phyloP scores from a whole-genome alignment of 1,140 invertebrate species.

The Apolygus lucorum region DNA sequence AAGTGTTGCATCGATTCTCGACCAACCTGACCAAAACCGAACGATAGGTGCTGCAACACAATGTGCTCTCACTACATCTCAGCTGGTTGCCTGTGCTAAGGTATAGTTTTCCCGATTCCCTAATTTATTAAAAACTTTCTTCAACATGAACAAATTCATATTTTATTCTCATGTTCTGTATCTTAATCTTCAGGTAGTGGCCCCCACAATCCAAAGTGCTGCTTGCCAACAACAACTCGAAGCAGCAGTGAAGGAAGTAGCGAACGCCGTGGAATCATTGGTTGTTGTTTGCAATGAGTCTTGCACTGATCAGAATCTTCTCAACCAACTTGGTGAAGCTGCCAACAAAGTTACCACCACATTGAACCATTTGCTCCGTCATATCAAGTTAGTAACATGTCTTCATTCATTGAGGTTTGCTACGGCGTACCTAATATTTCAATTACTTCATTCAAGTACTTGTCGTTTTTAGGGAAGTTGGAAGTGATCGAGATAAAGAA shows the following conservation, averaged over 20 bases:
- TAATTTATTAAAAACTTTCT: too few relatives aligned
- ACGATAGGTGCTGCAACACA: slow-evolving; percentile 91
- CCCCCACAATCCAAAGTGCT: slow-evolving; percentile 74
- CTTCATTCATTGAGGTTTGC: neutral
- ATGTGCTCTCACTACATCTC: slow-evolving; percentile 93
- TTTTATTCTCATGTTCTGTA: too few relatives aligned
- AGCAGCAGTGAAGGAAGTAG: slow-evolving; percentile 85
- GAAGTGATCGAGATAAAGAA: slow-evolving; percentile 43
- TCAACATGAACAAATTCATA: too few relatives aligned
- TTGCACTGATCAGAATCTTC: slow-evolving; percentile 54
- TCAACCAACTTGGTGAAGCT: slow-evolving; percentile 70
- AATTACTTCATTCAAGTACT: too few relatives aligned
- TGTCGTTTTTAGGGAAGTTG: slow-evolving; percentile 36
- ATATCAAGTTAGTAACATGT: slow-evolving; percentile 58
- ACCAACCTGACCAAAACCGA: slow-evolving; percentile 67
- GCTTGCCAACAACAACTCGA: slow-evolving; percentile 91
- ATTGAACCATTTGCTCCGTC: slow-evolving; percentile 80
- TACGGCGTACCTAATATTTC: neutral
- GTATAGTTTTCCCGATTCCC: too few relatives aligned
- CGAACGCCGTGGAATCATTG: slow-evolving; percentile 83
- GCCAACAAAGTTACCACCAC: slow-evolving; percentile 83
- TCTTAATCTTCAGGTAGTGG: slow-evolving; percentile 51
- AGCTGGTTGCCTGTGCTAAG: slow-evolving; percentile 95
- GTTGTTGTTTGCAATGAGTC: slow-evolving; percentile 72
- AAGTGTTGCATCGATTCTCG: slow-evolving; percentile 80